phyloP scores from a whole-genome alignment of 2,888 invertebrate species.

The Netelia melanura region DNA sequence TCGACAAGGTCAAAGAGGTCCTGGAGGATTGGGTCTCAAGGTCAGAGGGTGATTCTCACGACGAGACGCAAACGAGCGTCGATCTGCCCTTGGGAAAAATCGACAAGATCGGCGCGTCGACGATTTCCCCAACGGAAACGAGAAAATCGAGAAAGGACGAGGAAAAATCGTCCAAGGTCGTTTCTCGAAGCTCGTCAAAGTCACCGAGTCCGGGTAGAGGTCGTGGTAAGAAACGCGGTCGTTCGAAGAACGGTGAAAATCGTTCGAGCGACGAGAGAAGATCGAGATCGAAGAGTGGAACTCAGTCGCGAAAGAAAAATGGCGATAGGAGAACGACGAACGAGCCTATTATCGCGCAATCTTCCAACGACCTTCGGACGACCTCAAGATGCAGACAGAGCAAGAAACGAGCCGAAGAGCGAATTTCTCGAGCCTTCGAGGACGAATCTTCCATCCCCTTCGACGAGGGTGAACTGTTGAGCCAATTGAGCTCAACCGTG shows the following conservation, averaged over 20 bases:
- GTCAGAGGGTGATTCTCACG: constrained; percentile 78
- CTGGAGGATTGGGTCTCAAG: constrained; percentile 82
- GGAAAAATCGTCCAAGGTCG: constrained; percentile 24
- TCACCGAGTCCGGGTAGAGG: constrained; percentile 45
- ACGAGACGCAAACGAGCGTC: constrained; percentile 58
- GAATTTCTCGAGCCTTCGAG: constrained; percentile 79
- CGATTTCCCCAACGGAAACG: constrained; percentile 22
- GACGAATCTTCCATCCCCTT: constrained; percentile 73
- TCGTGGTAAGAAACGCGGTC: constrained; percentile 52
- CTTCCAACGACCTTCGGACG: constrained; percentile 47
- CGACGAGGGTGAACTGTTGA: constrained; percentile 67
- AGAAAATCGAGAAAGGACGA: constrained; percentile 53
- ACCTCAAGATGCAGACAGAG: constrained; percentile 79
- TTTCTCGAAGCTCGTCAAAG: constrained; percentile 29
- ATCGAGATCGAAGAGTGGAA: constrained; percentile 41
- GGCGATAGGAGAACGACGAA: not conserved
- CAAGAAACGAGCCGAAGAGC: constrained; percentile 82
- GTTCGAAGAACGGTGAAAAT: constrained; percentile 45
- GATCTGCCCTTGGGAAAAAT: constrained; percentile 8
- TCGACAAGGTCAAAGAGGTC: constrained; percentile 81
- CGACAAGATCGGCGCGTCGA: constrained; percentile 41
- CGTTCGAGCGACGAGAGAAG: constrained; percentile 17
- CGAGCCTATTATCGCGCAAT: constrained; percentile 22
- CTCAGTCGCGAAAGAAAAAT: constrained; percentile 32
- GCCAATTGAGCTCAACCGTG: constrained; percentile 54